Evolutionary conservation across 2,888 invertebrate species (phyloP).

Genomic region (Periphyllus acericola): DNA sequence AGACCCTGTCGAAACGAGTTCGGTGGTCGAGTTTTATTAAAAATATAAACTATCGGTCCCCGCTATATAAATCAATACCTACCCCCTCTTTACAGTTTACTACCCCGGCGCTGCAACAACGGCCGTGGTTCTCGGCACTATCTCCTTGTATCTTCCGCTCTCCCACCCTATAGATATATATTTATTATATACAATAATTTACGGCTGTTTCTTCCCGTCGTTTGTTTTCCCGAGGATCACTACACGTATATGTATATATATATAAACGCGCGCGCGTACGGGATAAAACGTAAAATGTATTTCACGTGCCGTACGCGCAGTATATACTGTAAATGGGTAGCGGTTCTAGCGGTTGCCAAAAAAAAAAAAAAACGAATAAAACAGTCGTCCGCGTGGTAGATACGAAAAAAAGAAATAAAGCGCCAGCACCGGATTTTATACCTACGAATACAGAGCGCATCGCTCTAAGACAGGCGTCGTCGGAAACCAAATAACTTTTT

Average conservation of each 20-base stretch:
- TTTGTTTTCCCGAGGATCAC: neutral
- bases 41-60: neutral
- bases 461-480: too few relatives aligned
- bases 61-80: neutral
- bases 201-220: neutral
- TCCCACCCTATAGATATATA: neutral
- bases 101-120: neutral
- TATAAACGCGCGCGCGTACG: neutral
- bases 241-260: neutral
- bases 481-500: too few relatives aligned
- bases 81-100: neutral
- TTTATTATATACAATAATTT: neutral
- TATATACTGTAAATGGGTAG: neutral
- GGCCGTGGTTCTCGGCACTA: too few relatives aligned
- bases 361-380: neutral
- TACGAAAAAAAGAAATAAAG: too few relatives aligned
- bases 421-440: too few relatives aligned
- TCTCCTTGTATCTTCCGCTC: neutral
- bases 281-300: constrained; percentile 3
- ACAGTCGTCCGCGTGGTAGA: too few relatives aligned
- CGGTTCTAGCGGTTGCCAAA: neutral
- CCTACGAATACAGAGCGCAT: too few relatives aligned
- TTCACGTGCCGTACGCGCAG: neutral
- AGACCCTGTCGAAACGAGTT: neutral
- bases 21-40: neutral